Conservation (phyloP, 1,140 invertebrate genomes). For the Drosophila rufa region DNA sequence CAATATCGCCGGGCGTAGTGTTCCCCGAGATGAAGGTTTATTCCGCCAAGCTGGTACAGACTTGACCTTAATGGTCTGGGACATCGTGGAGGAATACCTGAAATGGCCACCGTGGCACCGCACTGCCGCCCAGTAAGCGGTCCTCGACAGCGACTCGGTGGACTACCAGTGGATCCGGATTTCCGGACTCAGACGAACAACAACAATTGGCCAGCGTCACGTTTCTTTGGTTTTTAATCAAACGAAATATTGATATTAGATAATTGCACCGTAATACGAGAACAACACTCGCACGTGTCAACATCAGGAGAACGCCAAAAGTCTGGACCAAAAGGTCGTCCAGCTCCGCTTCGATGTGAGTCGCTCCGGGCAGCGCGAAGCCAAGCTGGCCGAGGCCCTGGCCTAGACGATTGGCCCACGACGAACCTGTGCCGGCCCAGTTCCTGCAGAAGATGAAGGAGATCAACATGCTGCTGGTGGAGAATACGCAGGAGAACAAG, state of each 20-base stretch:
- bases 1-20: too few species aligned
- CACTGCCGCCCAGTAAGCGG: slow-evolving; percentile 70
- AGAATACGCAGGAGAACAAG: slow-evolving; percentile 86
- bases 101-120: slow-evolving; percentile 85
- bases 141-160: slow-evolving; percentile 78
- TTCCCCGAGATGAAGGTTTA: too few species aligned
- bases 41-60: slow-evolving; percentile 95
- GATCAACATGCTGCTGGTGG: slow-evolving; percentile 85
- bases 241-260: slow-evolving; percentile 68
- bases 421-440: slow-evolving; percentile 84
- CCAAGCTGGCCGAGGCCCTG: slow-evolving; percentile 74
- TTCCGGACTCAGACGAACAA: slow-evolving; percentile 41
- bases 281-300: slow-evolving; percentile 66
- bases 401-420: slow-evolving; percentile 69
- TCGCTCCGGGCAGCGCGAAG: slow-evolving; percentile 71
- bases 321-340: slow-evolving; percentile 61
- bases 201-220: slow-evolving; percentile 71
- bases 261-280: slow-evolving; percentile 52
- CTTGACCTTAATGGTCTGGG: slow-evolving; percentile 96
- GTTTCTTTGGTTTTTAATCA: slow-evolving; percentile 62
- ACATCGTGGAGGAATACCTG: slow-evolving; percentile 88
- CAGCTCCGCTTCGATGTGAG: slow-evolving; percentile 77
- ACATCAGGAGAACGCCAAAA: slow-evolving; percentile 73
- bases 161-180: slow-evolving; percentile 66
- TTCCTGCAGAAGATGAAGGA: slow-evolving; percentile 86